Percentiles rank a stretch among this genome's conserved stretches.
Conservation (phyloP, 2,113 vertebrate genomes). For the Crocuta crocuta region DNA sequence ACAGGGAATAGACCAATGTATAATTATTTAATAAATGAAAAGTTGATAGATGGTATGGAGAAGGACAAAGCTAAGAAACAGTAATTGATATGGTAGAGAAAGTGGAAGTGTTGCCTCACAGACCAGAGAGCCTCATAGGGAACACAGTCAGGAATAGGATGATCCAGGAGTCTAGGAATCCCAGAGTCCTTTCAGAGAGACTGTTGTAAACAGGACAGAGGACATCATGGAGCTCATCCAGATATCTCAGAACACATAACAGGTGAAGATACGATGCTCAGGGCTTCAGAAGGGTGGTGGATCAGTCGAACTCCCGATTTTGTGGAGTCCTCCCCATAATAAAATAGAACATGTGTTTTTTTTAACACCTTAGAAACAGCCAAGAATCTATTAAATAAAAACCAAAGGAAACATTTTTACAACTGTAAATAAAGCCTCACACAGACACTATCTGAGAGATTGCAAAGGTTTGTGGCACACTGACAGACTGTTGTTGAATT, state of each 20-base stretch:
- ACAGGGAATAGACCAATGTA: neutral
- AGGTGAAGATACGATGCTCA: neutral
- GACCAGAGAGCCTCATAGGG: neutral
- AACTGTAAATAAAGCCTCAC: neutral
- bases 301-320: neutral
- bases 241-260: neutral
- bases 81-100: neutral
- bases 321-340: neutral
- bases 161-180: neutral
- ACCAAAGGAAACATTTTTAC: slow-evolving; percentile 38
- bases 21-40: neutral
- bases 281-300: neutral
- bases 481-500: neutral
- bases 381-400: slow-evolving; percentile 50
- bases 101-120: neutral
- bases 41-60: neutral
- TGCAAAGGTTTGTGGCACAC: neutral
- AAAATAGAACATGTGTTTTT: neutral
- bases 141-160: neutral
- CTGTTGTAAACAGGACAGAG: neutral
- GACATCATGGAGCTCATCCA: neutral
- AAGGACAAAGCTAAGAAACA: slow-evolving; percentile 36
- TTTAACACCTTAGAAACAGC: slow-evolving; percentile 32
- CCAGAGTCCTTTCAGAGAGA: neutral
- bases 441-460: neutral